Evolutionary conservation across 1,140 invertebrate genomes (phyloP), one percentile per base, ranked within the genome.

Genomic region (Augochlora pura): DNA sequence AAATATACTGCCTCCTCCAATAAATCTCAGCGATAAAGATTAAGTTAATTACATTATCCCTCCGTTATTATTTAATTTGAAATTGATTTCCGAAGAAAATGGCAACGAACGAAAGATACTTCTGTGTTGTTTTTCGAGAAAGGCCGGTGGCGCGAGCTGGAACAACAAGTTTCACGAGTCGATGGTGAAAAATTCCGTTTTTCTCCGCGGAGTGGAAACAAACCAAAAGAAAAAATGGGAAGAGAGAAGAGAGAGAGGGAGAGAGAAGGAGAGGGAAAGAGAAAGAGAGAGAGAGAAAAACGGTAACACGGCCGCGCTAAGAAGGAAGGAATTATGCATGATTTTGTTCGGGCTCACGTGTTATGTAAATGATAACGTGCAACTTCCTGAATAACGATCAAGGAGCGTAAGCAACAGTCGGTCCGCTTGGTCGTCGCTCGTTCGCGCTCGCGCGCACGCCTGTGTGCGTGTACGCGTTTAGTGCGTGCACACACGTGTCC

Each of bases 311-410:
- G 66, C 54, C 39, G 65, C 65, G 54, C 39, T 60, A 77, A 77
- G 77, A 42, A 71, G 76, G 76, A 77, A 71, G 68, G 71, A 75
- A 75, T 74, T 80, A 80, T 80, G 64, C 72, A 75, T 75, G 78
- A 75, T 67, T 80, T 75, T 80, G 63, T 80, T 77, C 70, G 65
- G 49, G 80, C 81, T 66, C 71, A 52, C 67, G 71, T 74, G 83
- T 85, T 85, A 85, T 85, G 77, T 85, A 85, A 85, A 85, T 84
- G 82, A 84, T 85, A 84, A 85, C 82, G 82, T 83, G 82, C 77
- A 85, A 85, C 83, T 85, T 85, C 83, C 83, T 85, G 77, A 85
- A 85, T 85, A 85, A 85, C 83, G 83, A 85, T 85, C 79, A 85
- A 85, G 68, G 79, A 85, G 79, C 83, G 79, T 80, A 83, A 85